Evolutionary conservation across 2,797 vertebrate genomes (phyloP), one percentile per base, ranked within the genome.

Genomic region (Phataginus tetradactyla): DNA sequence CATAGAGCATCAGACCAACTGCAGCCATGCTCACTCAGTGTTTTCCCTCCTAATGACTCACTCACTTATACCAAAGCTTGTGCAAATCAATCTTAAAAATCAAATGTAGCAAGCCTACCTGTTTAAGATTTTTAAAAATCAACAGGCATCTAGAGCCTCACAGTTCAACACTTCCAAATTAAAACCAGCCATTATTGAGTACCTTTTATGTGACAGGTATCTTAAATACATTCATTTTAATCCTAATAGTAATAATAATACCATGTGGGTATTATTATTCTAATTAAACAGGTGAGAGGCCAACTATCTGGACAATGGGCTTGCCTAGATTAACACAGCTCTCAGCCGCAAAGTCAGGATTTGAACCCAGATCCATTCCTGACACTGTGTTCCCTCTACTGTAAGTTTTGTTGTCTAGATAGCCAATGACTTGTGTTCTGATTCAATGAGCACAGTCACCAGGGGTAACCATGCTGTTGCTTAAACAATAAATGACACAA

Each of bases 101-200:
- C 51, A 39, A 69, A 13, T 2, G 1, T 12, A 42, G 3, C 15
- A 4, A 25, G 17, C 42, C 64, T 83, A 39, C 37, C 3, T 71
- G 8, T 53, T 75, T 88, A 55, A 78, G 57, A 57, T 32, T 90
- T 34, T 27, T 37, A 86, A 91, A 69, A 86, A 64, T 59, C 59
- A 64, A 92, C 29, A 84, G 25, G 10, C 39, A 85, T 27, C 25
- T 20, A 64, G 66, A 81, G 5, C 34, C 27, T 45, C 45, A 39
- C 55, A 80, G 39, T 18, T 75, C 45, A 69, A 37, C 53, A n/a
- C 13, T 23, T 71, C 53, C 78, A 15, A 25, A 86, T 59, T 59
- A n/a, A 90, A 78, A 94, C 3, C 51, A 45, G 53, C n/a, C 34
- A 87, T 89, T 7, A 51, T 17, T 80, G 37, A 57, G 32, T 37